phyloP scores from a whole-genome alignment of 2,888 invertebrate genomes.

The Apamea sordens region DNA sequence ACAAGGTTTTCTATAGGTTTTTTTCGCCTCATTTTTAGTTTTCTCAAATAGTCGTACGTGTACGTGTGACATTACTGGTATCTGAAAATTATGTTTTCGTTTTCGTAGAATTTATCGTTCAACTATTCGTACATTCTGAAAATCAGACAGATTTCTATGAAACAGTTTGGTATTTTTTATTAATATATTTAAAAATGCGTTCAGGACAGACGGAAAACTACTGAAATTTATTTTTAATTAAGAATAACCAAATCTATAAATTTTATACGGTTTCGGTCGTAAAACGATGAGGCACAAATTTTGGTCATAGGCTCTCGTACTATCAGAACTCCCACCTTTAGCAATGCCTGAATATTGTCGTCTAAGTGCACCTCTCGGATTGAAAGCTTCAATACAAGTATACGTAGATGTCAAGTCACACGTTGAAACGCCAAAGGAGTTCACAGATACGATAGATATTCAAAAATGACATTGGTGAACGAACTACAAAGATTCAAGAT shows the following conservation, averaged over 20 bases:
- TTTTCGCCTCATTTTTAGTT: no score
- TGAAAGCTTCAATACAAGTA: no score
- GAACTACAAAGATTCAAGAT: background rate
- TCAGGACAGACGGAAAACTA: background rate
- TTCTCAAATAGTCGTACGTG: no score
- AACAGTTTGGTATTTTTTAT: background rate
- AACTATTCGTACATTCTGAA: no score
- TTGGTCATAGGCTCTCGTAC: background rate
- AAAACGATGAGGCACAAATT: background rate
- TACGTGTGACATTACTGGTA: no score
- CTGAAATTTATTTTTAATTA: background rate
- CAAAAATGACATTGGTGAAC: background rate
- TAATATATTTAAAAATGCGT: background rate
- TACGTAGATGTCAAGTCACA: no score
- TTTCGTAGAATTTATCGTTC: no score
- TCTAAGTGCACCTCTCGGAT: background rate
- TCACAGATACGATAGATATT: background rate
- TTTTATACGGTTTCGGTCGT: no score
- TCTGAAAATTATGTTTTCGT: no score
- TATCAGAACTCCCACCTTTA: background rate
- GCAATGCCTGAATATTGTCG: conserved; percentile 7
- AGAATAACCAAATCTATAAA: no score
- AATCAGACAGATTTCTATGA: background rate
- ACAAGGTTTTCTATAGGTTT: no score
- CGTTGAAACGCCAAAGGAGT: background rate